These are phyloP conservation scores for Anthonomus grandis DNA, from an alignment of 1,140 invertebrate species.

Conservation along the genomic window DNA sequence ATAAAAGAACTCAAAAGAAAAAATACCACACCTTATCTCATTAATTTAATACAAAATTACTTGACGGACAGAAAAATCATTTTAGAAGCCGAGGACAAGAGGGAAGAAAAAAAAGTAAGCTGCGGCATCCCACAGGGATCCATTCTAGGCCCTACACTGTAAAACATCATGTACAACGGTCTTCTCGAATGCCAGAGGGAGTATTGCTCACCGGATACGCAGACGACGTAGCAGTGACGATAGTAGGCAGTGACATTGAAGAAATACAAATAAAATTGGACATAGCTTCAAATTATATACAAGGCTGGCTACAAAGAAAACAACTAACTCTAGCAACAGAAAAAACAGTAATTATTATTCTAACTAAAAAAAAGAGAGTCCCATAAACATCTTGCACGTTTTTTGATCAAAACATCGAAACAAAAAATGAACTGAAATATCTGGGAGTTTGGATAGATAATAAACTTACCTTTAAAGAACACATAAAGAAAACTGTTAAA, in stretches of 20 bases:
- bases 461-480: no score
- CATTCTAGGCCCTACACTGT: slow-evolving; percentile 45
- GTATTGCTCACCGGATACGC: slow-evolving; percentile 5
- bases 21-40: slow-evolving; percentile 31
- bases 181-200: slow-evolving; percentile 37
- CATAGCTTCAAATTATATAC: no score
- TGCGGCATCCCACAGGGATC: slow-evolving; percentile 51
- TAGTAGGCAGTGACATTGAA: not conserved
- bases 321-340: not conserved
- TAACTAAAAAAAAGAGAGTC: no score
- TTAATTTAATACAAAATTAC: slow-evolving; percentile 41
- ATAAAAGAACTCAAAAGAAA: slow-evolving; percentile 11
- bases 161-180: slow-evolving; percentile 48
- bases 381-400: not conserved
- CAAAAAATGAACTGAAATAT: not conserved
- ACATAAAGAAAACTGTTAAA: no score
- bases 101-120: slow-evolving; percentile 28
- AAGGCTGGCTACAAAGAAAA: no score
- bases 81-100: slow-evolving; percentile 20
- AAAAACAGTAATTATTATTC: not conserved
- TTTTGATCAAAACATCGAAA: not conserved
- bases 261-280: no score
- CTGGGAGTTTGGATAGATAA: not conserved
- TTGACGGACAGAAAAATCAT: slow-evolving; percentile 36
- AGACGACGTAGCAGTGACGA: slow-evolving; percentile 13